A percentile compares a stretch with the other conserved stretches of the same genome.
These are phyloP conservation scores for Drosophila insularis DNA, from an alignment of 1,140 invertebrate genomes.

Conservation along the genomic window DNA sequence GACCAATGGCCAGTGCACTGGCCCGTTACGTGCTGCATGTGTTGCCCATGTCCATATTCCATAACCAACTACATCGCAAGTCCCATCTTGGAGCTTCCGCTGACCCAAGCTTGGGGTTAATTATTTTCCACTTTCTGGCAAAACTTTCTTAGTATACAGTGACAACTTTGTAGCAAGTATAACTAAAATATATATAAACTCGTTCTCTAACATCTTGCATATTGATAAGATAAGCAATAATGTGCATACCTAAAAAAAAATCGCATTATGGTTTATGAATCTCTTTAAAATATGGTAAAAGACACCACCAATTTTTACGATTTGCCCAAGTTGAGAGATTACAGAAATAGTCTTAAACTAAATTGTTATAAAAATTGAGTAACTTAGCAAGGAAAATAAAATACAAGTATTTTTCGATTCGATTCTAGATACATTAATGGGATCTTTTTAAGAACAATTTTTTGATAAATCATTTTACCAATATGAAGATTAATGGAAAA, in stretches of 20 bases:
- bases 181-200: slow-evolving; percentile 7
- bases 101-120: slow-evolving; percentile 68
- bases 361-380: too few relatives aligned
- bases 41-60: slow-evolving; percentile 40
- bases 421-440: too few relatives aligned
- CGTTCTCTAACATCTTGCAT: slow-evolving; percentile 2
- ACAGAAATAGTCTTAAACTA: too few relatives aligned
- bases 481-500: too few relatives aligned
- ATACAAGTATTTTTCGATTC: too few relatives aligned
- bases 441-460: too few relatives aligned
- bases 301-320: not conserved
- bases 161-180: slow-evolving; percentile 13
- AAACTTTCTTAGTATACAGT: slow-evolving; percentile 36
- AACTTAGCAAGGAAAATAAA: too few relatives aligned
- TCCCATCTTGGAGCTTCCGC: slow-evolving; percentile 62
- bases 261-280: not conserved
- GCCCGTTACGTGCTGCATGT: slow-evolving; percentile 76
- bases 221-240: slow-evolving; percentile 17
- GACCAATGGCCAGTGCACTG: slow-evolving; percentile 35
- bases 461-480: too few relatives aligned
- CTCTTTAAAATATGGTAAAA: not conserved
- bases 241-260: not conserved
- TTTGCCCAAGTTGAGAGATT: not conserved
- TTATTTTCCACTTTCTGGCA: slow-evolving; percentile 76
- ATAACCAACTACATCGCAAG: not conserved